These are phyloP conservation scores for Limenitis camilla DNA, from an alignment of 2,888 invertebrate genomes.

Conservation along the genomic window DNA sequence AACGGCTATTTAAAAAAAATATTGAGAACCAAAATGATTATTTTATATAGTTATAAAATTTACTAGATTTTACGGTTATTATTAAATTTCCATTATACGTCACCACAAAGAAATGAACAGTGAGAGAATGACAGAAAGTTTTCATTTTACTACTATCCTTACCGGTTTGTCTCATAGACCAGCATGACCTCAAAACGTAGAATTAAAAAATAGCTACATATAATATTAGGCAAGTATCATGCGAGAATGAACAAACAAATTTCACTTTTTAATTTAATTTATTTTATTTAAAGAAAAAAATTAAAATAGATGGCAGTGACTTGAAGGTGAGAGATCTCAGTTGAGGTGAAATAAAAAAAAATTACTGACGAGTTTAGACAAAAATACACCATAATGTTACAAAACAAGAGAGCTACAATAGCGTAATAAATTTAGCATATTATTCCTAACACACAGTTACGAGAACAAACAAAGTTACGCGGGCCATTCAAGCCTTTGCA, in stretches of 20 bases:
- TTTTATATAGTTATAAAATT: not conserved
- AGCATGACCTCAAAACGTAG: constrained; percentile 49
- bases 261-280: constrained; percentile 25
- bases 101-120: constrained; percentile 20
- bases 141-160: constrained; percentile 38
- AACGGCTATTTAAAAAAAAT: no score
- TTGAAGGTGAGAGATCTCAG: no score
- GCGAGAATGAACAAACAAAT: constrained; percentile 47
- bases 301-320: no score
- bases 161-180: constrained; percentile 49
- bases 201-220: constrained; percentile 64
- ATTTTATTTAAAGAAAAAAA: constrained; percentile 3
- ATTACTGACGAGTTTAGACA: not conserved
- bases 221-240: constrained; percentile 53
- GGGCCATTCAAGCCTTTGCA: constrained; percentile 33
- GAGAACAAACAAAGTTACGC: constrained; percentile 1
- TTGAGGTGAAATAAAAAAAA: no score
- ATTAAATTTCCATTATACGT: not conserved
- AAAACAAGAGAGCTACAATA: constrained; percentile 4
- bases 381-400: constrained; percentile 6
- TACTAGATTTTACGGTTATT: not conserved
- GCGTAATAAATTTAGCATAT: constrained; percentile 7
- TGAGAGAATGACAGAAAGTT: constrained; percentile 44
- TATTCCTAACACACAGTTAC: constrained; percentile 3
- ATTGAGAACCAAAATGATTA: not conserved